phyloP scores from a whole-genome alignment of 2,888 invertebrate species.

The Conchocele bisecta region DNA sequence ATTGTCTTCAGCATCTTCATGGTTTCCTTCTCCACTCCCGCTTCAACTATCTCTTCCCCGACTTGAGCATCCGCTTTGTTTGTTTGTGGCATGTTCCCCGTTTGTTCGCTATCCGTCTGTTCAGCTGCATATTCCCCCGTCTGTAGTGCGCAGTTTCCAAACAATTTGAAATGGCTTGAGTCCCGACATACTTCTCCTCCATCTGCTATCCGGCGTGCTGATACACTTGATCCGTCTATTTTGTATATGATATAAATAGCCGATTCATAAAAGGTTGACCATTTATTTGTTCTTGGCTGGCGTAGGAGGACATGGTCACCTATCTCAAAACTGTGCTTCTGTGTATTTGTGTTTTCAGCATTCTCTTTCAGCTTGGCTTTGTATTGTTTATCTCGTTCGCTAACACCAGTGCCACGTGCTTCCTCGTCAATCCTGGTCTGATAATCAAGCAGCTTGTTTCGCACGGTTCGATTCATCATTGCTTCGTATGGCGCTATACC shows the following conservation, averaged over 20 bases:
- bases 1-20: too few relatives aligned
- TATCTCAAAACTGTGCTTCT: not conserved
- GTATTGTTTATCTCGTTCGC: not conserved
- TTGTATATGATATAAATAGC: not conserved
- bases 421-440: not conserved
- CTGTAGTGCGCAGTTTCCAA: too few relatives aligned
- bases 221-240: constrained; percentile 29
- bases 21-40: too few relatives aligned
- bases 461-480: not conserved
- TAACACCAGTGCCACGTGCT: not conserved
- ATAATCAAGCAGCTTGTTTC: not conserved
- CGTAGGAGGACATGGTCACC: not conserved
- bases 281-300: not conserved
- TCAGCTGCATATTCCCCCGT: too few relatives aligned
- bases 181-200: constrained; percentile 7
- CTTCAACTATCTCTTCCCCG: too few relatives aligned
- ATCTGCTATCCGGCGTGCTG: constrained; percentile 23
- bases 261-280: not conserved
- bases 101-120: too few relatives aligned
- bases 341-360: not conserved
- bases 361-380: not conserved
- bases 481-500: not conserved
- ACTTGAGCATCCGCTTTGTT: too few relatives aligned
- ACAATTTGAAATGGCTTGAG: not conserved
- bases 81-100: too few relatives aligned